Evolutionary conservation across 2,113 vertebrate genomes (phyloP).

Genomic region (Capreolus pygargus): DNA sequence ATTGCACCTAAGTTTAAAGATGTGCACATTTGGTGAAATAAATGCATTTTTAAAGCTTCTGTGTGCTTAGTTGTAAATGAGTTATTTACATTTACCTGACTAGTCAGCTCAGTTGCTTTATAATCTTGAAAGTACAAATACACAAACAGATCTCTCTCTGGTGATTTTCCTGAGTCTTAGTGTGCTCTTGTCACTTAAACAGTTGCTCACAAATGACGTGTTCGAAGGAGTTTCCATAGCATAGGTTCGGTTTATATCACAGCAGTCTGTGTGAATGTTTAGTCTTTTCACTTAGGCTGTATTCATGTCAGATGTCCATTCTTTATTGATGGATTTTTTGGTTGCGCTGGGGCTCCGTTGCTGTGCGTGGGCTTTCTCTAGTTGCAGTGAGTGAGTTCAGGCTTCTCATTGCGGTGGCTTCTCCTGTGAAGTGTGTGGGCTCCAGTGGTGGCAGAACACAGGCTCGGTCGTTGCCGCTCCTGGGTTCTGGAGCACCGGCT

Average conservation of each 20-base stretch:
- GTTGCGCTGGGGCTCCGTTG: rapidly evolving
- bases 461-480: background rate
- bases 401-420: background rate
- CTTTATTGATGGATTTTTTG: background rate
- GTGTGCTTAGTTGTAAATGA: background rate
- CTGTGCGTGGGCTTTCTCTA: background rate
- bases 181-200: background rate
- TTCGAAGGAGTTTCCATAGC: background rate
- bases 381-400: background rate
- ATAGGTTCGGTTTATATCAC: background rate
- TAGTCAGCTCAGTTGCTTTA: background rate
- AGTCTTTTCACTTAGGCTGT: background rate
- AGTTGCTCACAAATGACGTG: background rate
- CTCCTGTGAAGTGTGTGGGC: background rate
- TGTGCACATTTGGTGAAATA: background rate
- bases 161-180: background rate
- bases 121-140: background rate
- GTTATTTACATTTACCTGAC: background rate
- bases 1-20: background rate
- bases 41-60: background rate
- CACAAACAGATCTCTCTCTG: background rate
- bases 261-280: background rate
- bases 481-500: rapidly evolving
- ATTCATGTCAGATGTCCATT: background rate
- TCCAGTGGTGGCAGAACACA: background rate